Percentiles rank a stretch among this genome's conserved stretches.
Conservation (phyloP, 2,888 invertebrate genomes). For the Stegana nigrithorax region DNA sequence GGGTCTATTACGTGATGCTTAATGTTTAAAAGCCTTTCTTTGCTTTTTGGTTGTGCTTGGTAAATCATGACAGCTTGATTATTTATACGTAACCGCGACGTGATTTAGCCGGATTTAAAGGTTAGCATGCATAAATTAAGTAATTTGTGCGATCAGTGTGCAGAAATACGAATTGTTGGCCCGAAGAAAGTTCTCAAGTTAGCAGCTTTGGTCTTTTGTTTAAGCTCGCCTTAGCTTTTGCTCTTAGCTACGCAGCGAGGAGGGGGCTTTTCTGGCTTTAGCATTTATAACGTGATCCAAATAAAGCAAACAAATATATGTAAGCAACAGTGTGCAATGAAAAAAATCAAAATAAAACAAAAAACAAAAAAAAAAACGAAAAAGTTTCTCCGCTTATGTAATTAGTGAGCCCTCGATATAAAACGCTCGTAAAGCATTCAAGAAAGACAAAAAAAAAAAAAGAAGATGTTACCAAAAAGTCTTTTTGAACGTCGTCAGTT, state of each 20-base stretch:
- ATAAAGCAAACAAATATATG: constrained; percentile 50
- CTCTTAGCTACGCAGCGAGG: neutral
- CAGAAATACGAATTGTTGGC: neutral
- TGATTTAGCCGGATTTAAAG: constrained; percentile 29
- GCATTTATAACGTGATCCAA: constrained; percentile 45
- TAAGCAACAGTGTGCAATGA: constrained; percentile 35
- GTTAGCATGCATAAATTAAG: constrained; percentile 33
- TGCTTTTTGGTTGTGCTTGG: no score
- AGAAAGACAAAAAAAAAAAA: constrained; percentile 37
- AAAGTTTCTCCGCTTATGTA: constrained; percentile 60
- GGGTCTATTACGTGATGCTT: constrained; percentile 41
- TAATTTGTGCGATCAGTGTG: constrained; percentile 37
- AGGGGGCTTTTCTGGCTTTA: no score
- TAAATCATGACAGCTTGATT: no score
- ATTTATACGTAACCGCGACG: no score
- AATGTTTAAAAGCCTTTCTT: constrained; percentile 3
- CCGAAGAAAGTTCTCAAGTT: constrained; percentile 54
- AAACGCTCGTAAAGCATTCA: constrained; percentile 26
- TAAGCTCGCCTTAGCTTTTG: neutral
- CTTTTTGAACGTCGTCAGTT: constrained; percentile 11
- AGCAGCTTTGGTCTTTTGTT: constrained; percentile 46
- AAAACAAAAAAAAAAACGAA: constrained; percentile 6
- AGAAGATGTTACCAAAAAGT: constrained; percentile 52
- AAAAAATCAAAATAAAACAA: constrained; percentile 17
- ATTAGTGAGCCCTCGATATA: constrained; percentile 55